Evolutionary conservation across 2,797 vertebrate genomes (phyloP), one percentile per base, ranked within the genome.

Genomic region (Limnodromus scolopaceus): DNA sequence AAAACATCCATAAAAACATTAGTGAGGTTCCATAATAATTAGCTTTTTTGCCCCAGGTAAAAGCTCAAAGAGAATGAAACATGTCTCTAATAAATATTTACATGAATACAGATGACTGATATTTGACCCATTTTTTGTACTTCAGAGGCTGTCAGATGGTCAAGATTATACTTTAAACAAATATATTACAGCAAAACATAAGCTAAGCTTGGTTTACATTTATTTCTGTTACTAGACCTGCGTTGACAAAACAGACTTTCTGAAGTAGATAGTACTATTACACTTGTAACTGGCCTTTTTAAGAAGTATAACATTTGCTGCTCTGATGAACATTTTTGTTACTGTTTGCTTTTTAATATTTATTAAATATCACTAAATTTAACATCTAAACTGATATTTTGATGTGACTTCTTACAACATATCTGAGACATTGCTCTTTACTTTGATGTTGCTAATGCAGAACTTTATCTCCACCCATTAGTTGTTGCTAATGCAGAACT

Each of bases 121-220:
- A 71, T 43, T 58, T 77, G 28, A 39, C n/a, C 3, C 8, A 41
- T 48, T 60, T 79, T 79, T 84, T 87, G 11, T 54, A 46, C 36
- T 81, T 48, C 34, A 28, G 15, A 79, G 54, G 16, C 28, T 75
- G 20, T 49, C 54, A 77, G n/a, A 41, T 55, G 7, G 65, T 53
- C 43, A 87, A 93, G 54, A 65, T 69, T 93, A 23, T 84, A 94
- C 94, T 96, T 87, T 89, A 90, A 70, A 76, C 30, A 91, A 93
- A 79, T 93, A 87, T 41, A 84, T 92, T 76, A 87, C 81, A 87
- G 76, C 0, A 10, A 93, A 94, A 71, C 5, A 19, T 9, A 74
- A 71, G 16, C 28, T 76, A 78, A 93, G n/a, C 32, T 95, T 84
- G 27, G 24, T 85, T 93, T 92, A 92, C 54, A 41, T 54, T 91